Conservation (phyloP, 2,113 vertebrate genomes). For the Marcusenius ussheri region DNA sequence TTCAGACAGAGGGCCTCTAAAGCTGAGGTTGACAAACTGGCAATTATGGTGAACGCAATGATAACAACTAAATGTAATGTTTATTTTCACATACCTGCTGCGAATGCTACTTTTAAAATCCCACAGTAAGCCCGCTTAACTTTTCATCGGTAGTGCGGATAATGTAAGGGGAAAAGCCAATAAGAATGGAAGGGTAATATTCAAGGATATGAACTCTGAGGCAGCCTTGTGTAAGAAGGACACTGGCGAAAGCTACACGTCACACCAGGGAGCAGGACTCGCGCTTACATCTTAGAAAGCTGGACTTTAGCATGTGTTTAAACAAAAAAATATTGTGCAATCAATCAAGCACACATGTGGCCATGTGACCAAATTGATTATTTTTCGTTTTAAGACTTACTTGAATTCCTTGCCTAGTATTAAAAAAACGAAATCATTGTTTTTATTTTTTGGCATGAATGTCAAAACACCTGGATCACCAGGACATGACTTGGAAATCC, state of each 20-base stretch:
- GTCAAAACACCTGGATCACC: not conserved
- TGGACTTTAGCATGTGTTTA: not conserved
- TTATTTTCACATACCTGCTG: slow-evolving; percentile 1
- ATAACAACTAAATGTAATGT: not conserved
- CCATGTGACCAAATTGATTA: not conserved
- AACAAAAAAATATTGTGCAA: not conserved
- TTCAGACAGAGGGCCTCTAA: not conserved
- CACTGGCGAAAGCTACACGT: not conserved
- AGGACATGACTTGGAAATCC: not conserved
- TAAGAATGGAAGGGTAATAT: not conserved
- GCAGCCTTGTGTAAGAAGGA: not conserved
- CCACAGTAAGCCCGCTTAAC: not conserved
- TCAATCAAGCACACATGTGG: not conserved
- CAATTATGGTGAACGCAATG: not conserved
- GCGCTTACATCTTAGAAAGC: not conserved
- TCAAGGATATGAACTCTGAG: not conserved
- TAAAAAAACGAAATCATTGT: not conserved
- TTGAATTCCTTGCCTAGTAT: not conserved
- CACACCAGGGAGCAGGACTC: not conserved
- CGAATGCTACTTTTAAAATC: not conserved
- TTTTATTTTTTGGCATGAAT: not conserved
- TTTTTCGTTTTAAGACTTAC: not conserved
- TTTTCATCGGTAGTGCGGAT: not conserved
- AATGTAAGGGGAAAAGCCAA: not conserved
- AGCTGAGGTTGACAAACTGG: not conserved